phyloP scores from a whole-genome alignment of 2,797 vertebrate species.

The Squalus acanthias region DNA sequence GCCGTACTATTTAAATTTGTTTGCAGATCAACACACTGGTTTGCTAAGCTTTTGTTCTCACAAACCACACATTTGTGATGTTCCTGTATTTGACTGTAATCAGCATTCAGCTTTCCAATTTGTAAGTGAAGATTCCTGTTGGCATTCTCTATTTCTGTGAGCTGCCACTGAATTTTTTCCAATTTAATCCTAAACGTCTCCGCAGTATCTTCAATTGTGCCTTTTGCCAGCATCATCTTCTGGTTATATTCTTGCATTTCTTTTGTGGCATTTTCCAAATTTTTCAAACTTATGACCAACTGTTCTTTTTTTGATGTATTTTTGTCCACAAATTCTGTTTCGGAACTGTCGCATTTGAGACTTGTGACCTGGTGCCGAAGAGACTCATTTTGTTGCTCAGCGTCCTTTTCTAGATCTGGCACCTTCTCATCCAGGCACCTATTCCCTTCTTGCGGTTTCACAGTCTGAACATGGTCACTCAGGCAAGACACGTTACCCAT shows the following conservation, averaged over 20 bases:
- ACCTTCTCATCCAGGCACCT: not conserved
- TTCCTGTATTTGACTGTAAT: constrained; percentile 35
- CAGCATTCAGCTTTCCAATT: constrained; percentile 18
- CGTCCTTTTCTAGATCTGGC: not conserved
- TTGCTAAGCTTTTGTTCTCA: constrained; percentile 8
- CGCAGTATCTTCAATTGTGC: not conserved
- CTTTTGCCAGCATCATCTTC: constrained; percentile 16
- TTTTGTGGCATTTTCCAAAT: not conserved
- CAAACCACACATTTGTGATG: not conserved
- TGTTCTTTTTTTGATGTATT: not conserved
- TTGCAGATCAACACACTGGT: constrained; percentile 12
- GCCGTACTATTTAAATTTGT: not conserved
- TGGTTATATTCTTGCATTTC: constrained; percentile 2
- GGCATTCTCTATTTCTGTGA: not conserved
- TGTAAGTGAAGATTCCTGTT: constrained; percentile 24
- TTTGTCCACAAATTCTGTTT: not conserved
- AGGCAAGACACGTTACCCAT: not conserved
- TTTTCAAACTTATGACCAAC: not conserved
- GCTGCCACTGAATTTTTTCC: not conserved
- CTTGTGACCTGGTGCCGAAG: not conserved
- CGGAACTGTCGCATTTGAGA: not conserved
- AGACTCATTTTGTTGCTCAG: not conserved
- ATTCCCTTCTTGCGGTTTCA: not conserved
- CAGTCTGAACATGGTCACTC: not conserved
- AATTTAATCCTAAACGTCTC: not conserved